Conservation (phyloP, 2,113 vertebrate species). For the Microcebus lehilahytsara region DNA sequence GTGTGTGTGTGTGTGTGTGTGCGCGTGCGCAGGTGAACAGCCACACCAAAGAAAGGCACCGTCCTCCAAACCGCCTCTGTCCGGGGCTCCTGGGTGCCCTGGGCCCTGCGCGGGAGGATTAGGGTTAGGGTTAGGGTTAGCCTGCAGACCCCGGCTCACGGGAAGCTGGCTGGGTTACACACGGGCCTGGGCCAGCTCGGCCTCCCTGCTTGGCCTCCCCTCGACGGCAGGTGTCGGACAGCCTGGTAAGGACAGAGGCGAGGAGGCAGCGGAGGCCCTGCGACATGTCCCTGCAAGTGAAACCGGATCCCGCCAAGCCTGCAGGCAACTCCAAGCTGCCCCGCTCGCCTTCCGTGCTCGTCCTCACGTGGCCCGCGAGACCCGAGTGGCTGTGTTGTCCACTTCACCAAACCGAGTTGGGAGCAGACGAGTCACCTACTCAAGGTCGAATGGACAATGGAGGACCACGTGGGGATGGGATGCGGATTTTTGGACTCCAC, state of each 20-base stretch:
- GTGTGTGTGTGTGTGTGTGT: rapidly evolving
- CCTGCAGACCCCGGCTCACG: rapidly evolving
- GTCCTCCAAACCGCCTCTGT: rapidly evolving
- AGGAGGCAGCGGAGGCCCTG: not conserved
- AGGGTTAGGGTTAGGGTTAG: too few species aligned
- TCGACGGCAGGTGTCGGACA: not conserved
- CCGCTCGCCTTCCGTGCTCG: rapidly evolving
- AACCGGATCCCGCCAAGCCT: rapidly evolving
- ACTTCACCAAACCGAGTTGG: rapidly evolving
- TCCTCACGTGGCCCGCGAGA: rapidly evolving
- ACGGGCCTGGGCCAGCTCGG: too few species aligned
- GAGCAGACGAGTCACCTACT: not conserved
- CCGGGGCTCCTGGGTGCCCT: rapidly evolving
- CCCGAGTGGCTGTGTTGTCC: rapidly evolving
- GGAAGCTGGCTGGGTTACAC: not conserved
- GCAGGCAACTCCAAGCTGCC: rapidly evolving
- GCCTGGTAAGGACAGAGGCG: not conserved
- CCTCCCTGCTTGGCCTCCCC: not conserved
- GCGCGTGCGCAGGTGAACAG: rapidly evolving
- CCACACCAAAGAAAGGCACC: rapidly evolving
- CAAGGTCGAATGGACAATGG: not conserved
- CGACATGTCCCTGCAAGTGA: not conserved
- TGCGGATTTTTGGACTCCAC: not conserved
- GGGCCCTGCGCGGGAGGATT: not conserved
- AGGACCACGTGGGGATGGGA: not conserved